Percentiles rank a stretch among this genome's conserved stretches.
These are phyloP conservation scores for Drosophila bifasciata DNA, from an alignment of 1,140 invertebrate species.

Conservation along the genomic window DNA sequence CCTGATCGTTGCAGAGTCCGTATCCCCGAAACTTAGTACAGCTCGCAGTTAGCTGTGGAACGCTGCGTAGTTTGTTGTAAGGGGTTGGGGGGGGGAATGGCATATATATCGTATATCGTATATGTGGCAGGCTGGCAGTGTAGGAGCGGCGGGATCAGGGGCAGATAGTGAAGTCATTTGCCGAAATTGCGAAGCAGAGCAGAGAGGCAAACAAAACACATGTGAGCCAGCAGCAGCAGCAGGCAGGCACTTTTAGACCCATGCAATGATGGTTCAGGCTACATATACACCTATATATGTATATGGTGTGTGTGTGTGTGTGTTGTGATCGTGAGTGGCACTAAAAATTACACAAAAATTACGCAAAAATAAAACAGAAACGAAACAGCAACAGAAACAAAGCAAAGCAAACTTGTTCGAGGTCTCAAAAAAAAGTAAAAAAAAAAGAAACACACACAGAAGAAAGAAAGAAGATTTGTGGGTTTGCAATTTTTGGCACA, in stretches of 20 bases:
- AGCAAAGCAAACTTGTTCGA: slow-evolving; percentile 21
- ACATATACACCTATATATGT: background rate
- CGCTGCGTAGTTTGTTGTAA: slow-evolving; percentile 5
- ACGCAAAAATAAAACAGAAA: slow-evolving; percentile 51
- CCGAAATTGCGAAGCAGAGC: slow-evolving; percentile 51
- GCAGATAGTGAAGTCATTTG: slow-evolving; percentile 81
- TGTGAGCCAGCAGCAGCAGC: slow-evolving; percentile 42
- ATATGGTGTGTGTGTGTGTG: background rate
- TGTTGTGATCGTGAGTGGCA: slow-evolving; percentile 40
- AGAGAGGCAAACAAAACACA: slow-evolving; percentile 46
- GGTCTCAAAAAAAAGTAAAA: too few relatives aligned
- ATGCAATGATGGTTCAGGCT: slow-evolving; percentile 25
- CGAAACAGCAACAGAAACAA: slow-evolving; percentile 14
- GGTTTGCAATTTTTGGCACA: slow-evolving; percentile 75
- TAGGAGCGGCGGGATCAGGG: background rate
- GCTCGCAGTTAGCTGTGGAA: background rate
- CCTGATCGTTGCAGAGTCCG: background rate
- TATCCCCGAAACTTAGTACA: slow-evolving; percentile 26
- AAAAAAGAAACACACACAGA: slow-evolving; percentile 1
- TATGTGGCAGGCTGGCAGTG: background rate
- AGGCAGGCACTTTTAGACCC: slow-evolving; percentile 35
- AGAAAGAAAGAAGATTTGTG: slow-evolving; percentile 68
- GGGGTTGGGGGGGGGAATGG: too few relatives aligned
- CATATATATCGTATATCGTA: background rate
- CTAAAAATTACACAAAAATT: slow-evolving; percentile 75